These are phyloP conservation scores for Cancer borealis DNA, from an alignment of 2,888 invertebrate genomes.

Conservation along the genomic window DNA sequence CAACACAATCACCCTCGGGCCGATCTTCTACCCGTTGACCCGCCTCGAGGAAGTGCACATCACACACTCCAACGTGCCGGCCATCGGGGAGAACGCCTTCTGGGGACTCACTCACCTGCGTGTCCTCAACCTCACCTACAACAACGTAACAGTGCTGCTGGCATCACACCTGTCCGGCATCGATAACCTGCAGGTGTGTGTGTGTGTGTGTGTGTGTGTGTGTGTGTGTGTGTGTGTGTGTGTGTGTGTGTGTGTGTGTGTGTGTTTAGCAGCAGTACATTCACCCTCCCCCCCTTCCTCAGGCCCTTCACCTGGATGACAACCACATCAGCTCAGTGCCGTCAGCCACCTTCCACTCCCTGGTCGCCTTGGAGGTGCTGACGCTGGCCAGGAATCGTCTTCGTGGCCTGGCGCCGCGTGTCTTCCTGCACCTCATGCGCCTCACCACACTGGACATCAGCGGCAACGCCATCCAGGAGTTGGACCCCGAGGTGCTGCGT, in stretches of 20 bases:
- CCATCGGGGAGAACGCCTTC: conserved; percentile 89
- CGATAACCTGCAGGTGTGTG: conserved; percentile 83
- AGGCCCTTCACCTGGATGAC: conserved; percentile 86
- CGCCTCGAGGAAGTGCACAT: conserved; percentile 87
- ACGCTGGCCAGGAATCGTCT: conserved; percentile 78
- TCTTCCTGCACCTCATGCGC: conserved; percentile 87
- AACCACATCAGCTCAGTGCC: conserved; percentile 88
- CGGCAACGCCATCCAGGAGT: conserved; percentile 86
- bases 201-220: background rate
- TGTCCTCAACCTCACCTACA: conserved; percentile 86
- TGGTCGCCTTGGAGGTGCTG: conserved; percentile 85
- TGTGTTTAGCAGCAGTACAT: background rate
- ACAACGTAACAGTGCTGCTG: conserved; percentile 86
- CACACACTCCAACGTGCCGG: conserved; percentile 85
- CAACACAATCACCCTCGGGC: conserved; percentile 85
- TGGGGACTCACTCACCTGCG: conserved; percentile 86
- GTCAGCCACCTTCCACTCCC: conserved; percentile 87
- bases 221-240: background rate
- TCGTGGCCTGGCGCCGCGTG: conserved; percentile 80
- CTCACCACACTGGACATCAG: conserved; percentile 87
- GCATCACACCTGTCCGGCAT: conserved; percentile 89
- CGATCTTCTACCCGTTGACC: conserved; percentile 84
- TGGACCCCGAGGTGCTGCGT: conserved; percentile 86
- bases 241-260: conserved; percentile 43
- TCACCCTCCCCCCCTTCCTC: conserved; percentile 3